Evolutionary conservation across 2,113 vertebrate species (phyloP).

Genomic region (Argyrosomus japonicus): DNA sequence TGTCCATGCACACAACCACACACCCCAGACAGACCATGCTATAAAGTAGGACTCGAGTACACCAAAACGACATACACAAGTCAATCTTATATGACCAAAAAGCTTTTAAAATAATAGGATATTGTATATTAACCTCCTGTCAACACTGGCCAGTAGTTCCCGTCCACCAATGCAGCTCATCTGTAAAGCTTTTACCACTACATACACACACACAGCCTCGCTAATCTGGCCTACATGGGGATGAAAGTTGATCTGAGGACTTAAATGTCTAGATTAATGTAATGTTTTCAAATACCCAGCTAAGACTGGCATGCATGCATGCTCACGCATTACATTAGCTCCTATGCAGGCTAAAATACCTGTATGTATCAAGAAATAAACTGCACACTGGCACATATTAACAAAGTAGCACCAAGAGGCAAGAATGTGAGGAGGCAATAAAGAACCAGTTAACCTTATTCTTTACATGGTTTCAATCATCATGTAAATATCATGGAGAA

Average conservation of each 20-base stretch:
- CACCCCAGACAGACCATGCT: neutral
- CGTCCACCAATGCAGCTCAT: neutral
- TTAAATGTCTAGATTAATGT: slow-evolving; percentile 40
- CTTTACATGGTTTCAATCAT: neutral
- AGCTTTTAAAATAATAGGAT: neutral
- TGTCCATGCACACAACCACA: neutral
- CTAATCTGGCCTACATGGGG: slow-evolving; percentile 24
- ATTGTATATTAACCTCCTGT: neutral
- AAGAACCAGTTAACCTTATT: neutral
- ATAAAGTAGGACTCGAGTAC: neutral
- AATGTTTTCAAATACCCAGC: slow-evolving; percentile 30
- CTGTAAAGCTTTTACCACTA: slow-evolving; percentile 3
- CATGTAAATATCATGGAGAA: neutral
- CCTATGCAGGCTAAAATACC: neutral
- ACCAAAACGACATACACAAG: neutral
- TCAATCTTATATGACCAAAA: neutral
- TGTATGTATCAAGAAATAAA: neutral
- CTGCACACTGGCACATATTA: neutral
- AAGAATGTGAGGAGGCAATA: neutral
- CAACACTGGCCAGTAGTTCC: neutral
- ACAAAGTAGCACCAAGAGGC: neutral
- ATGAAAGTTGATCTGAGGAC: slow-evolving; percentile 40
- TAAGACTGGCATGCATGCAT: slow-evolving; percentile 20
- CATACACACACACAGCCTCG: neutral
- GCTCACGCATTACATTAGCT: slow-evolving; percentile 20